Evolutionary conservation across 1,140 invertebrate genomes (phyloP), one percentile per base, ranked within the genome.

Genomic region (Philotrypesis tridentata): DNA sequence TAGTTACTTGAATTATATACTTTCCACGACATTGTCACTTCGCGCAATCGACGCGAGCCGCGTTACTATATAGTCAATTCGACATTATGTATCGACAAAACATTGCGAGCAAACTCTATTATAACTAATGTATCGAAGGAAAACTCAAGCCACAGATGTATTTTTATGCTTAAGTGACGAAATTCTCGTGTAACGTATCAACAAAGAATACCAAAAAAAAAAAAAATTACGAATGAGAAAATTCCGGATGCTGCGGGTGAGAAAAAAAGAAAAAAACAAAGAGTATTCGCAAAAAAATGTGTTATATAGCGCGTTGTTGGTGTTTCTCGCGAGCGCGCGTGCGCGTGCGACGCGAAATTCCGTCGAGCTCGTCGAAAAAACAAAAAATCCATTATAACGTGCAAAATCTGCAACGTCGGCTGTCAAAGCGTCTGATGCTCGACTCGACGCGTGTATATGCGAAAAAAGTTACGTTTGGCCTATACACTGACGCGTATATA

Each of bases 91-190:
- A 48, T 68, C 2, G n/a, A n/a, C n/a, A n/a, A 43, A 48, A 68
- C 17, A 40, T 43, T 43, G 27, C 40, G 27, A 31, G 48, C 12
- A 78, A 25, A 65, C 6, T 77, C n/a, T n/a, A n/a, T n/a, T n/a
- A n/a, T n/a, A n/a, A n/a, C n/a, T n/a, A n/a, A 43, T 40, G 17
- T 37, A 33, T 23, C 70, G 84, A 79, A 23, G 23, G 68, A 73
- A 85, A 84, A 85, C 85, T 84, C 67, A 80, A 84, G 1, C 48
- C 21, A 55, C 14, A 85, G 85, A 79, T 86, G 85, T 88, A 88
- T 88, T 88, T 88, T 87, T 88, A 83, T 86, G 87, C 84, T 88
- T 83, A 80, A 86, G 65, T 40, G n/a, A 67, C 11, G 55, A 67
- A 76, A 77, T n/a, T 43, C 74, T 27, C 33, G 74, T 65, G n/a